Evolutionary conservation across 2,113 vertebrate species (phyloP).

Genomic region (Ctenodactylus gundi): DNA sequence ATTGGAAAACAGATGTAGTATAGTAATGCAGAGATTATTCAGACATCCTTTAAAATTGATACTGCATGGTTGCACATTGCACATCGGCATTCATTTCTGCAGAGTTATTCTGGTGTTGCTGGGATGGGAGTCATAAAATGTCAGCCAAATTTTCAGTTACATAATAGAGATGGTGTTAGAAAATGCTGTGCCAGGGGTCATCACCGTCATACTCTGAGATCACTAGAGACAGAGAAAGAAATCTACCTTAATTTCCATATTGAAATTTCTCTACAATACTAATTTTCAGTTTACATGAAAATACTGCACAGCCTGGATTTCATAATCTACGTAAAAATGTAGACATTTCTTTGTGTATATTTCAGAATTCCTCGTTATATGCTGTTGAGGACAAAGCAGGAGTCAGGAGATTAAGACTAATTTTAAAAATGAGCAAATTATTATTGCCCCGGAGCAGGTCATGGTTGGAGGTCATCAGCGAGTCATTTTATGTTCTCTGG

Average conservation of each 20-base stretch:
- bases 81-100: conserved; percentile 29
- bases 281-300: conserved; percentile 37
- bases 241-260: conserved; percentile 37
- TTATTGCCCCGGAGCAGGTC: conserved; percentile 37
- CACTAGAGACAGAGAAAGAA: not conserved
- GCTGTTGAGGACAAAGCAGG: conserved; percentile 4
- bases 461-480: conserved; percentile 44
- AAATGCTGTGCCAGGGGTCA: not conserved
- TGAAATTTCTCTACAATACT: conserved; percentile 6
- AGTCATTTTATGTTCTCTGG: conserved; percentile 35
- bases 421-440: conserved; percentile 67
- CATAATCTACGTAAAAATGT: not conserved
- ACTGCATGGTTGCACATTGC: not conserved
- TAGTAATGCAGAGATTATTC: not conserved
- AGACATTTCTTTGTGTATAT: not conserved
- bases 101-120: conserved; percentile 23
- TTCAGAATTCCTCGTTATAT: not conserved
- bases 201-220: not conserved
- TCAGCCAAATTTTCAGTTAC: not conserved
- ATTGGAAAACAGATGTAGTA: conserved; percentile 29
- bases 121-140: not conserved
- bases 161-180: not conserved
- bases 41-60: conserved; percentile 14
- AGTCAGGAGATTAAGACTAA: conserved; percentile 36
- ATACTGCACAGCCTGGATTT: not conserved